Conservation (phyloP, 2,113 vertebrate genomes). For the Aspidoscelis tigris region DNA sequence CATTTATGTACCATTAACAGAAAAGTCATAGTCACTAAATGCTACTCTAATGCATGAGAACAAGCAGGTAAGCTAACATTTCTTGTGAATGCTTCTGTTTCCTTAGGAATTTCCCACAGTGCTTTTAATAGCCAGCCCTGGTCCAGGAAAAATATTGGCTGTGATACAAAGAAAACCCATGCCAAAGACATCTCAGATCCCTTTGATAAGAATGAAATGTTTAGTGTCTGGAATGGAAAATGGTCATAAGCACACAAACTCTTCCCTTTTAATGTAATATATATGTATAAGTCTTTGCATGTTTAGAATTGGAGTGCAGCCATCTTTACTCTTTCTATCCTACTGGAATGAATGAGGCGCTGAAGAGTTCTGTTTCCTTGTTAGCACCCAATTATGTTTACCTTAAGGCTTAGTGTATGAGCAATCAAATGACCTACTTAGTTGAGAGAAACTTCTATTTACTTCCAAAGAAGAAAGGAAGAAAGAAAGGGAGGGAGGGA, state of each 20-base stretch:
- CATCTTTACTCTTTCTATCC: not conserved
- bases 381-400: conserved; percentile 30
- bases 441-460: conserved; percentile 54
- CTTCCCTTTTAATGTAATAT: not conserved
- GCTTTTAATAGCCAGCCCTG: not conserved
- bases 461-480: conserved; percentile 47
- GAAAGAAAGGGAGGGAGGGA: not conserved
- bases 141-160: not conserved
- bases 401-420: conserved; percentile 9
- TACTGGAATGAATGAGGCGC: not conserved
- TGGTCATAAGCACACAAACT: not conserved
- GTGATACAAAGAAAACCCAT: not conserved
- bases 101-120: not conserved
- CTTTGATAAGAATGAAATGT: not conserved
- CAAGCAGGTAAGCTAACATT: not conserved
- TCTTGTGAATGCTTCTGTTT: not conserved
- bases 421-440: conserved; percentile 44
- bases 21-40: not conserved
- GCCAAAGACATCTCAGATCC: not conserved
- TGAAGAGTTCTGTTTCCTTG: conserved; percentile 12
- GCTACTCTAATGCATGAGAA: not conserved
- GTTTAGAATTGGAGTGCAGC: not conserved
- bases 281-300: not conserved
- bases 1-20: no score
- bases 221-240: not conserved